A percentile compares a stretch with the other conserved stretches of the same genome.
phyloP scores from a whole-genome alignment of 2,888 invertebrate genomes.

The Rhogogaster chlorosoma region DNA sequence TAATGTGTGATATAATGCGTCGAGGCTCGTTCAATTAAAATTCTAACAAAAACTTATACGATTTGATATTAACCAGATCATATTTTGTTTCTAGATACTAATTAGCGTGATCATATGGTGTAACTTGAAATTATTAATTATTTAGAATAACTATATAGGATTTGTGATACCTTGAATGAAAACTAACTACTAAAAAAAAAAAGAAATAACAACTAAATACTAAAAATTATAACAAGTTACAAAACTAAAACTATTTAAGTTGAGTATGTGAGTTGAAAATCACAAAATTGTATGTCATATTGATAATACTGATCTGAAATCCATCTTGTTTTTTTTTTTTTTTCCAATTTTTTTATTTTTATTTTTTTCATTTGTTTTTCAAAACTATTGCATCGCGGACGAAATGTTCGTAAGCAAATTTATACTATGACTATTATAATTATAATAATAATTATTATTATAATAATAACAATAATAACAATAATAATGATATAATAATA shows the following conservation, averaged over 20 bases:
- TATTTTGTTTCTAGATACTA: neutral
- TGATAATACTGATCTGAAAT: slow-evolving; percentile 52
- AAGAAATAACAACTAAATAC: neutral
- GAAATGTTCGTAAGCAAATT: slow-evolving; percentile 12
- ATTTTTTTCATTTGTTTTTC: neutral
- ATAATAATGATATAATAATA: no score
- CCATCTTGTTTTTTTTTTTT: neutral
- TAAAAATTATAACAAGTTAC: slow-evolving; percentile 39
- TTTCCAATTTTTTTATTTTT: neutral
- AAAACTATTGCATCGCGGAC: slow-evolving; percentile 2
- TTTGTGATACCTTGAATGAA: slow-evolving; percentile 48
- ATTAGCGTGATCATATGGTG: slow-evolving; percentile 18
- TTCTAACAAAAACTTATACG: slow-evolving; percentile 7
- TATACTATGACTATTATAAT: slow-evolving; percentile 1
- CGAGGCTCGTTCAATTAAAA: slow-evolving; percentile 35
- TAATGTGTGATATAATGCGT: slow-evolving; percentile 48
- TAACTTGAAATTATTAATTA: slow-evolving; percentile 11
- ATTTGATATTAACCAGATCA: neutral
- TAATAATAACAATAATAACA: no score
- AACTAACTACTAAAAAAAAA: neutral
- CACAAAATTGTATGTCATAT: slow-evolving; percentile 54
- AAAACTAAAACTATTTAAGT: neutral
- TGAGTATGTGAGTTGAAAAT: slow-evolving; percentile 50
- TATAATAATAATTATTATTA: neutral
- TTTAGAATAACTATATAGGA: slow-evolving; percentile 15